Conservation (phyloP, 2,888 invertebrate genomes). For the Rhopalosiphum nymphaeae region DNA sequence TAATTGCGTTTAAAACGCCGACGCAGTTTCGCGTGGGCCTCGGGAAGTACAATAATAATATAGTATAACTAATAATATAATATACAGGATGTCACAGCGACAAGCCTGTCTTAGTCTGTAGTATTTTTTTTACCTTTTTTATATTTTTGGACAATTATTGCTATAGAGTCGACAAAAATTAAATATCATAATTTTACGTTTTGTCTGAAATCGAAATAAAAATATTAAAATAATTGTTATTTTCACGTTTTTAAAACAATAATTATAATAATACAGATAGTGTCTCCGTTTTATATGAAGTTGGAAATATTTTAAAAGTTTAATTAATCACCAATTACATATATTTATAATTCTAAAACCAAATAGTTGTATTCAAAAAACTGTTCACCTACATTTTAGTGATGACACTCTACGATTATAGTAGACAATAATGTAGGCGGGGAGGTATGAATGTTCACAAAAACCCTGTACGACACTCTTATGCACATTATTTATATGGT, state of each 20-base stretch:
- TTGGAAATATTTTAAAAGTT: neutral
- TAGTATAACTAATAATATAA: neutral
- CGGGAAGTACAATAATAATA: neutral
- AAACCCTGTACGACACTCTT: no score
- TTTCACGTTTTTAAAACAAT: no score
- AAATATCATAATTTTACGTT: neutral
- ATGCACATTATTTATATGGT: neutral
- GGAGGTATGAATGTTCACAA: no score
- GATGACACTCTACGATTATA: no score
- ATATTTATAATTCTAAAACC: neutral
- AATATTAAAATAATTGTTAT: neutral
- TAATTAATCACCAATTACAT: neutral
- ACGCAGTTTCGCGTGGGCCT: slow-evolving; percentile 41
- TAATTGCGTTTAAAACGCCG: slow-evolving; percentile 54
- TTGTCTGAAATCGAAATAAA: neutral
- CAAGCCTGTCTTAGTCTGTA: neutral
- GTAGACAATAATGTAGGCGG: no score
- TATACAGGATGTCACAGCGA: neutral
- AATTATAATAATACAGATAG: neutral
- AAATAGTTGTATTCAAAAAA: neutral
- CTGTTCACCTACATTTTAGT: neutral
- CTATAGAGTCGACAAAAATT: neutral
- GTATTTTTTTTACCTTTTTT: neutral
- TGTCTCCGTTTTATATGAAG: neutral
- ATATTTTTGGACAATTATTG: neutral